Evolutionary conservation across 2,797 vertebrate species (phyloP), one percentile per base, ranked within the genome.

Genomic region (Liasis olivaceus): DNA sequence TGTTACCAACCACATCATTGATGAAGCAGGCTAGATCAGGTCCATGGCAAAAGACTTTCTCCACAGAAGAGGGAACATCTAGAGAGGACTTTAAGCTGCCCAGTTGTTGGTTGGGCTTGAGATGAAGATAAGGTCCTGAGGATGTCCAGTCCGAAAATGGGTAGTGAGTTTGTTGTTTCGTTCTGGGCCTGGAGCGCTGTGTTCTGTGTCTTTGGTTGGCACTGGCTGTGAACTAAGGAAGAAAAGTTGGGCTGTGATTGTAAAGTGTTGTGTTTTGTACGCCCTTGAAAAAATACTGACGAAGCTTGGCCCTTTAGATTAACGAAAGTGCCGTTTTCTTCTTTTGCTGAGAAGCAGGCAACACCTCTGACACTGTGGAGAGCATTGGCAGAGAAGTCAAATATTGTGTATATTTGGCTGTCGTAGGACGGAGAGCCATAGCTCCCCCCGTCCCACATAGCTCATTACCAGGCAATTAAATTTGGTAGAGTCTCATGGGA

Each of bases 321-420:
- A 91, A 87, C 91, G 89, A 93, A 93, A 86, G 93, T 93, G 91
- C 95, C 94, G 14, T n/a, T 81, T 93, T 93, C 36, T 91, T 72
- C 95, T 92, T 66, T 93, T 95, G 93, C 94, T 94, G 92, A 94
- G 92, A 86, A 88, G 91, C 89, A 92, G 90, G 59, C 92, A 93
- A 47, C 92, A 90, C 90, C 89, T 94, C 87, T 88, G 4, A 87
- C 6, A 3, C 9, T 47, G 15, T 17, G 60, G 85, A 88, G 14
- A 91, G 85, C 66, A 11, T 20, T 63, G 69, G 20, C 17, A 4
- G 93, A 94, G 60, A 92, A 94, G 2, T 0, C 77, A 94, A 94
- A 20, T 14, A 20, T 51, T 91, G 36, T 0, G 92, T 94, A 92
- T 69, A 62, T 93, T 94, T 92, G 89, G 59, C 72, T 15, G 17